Evolutionary conservation across 2,888 invertebrate species (phyloP).

Genomic region (Spicauda simplicius): DNA sequence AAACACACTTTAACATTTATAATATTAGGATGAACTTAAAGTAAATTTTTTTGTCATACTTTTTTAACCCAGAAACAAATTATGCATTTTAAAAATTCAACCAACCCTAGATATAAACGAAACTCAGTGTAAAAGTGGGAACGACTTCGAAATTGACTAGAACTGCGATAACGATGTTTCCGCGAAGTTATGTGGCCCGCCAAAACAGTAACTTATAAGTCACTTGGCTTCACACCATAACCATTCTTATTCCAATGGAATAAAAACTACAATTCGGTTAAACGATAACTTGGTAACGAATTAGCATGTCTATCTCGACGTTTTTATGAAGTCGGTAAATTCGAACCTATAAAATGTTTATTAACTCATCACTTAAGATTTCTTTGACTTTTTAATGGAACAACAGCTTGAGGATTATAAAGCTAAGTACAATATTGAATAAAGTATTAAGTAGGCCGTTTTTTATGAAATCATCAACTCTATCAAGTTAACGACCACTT

Average conservation of each 20-base stretch:
- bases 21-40: no score
- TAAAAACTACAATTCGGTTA: not conserved
- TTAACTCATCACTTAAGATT: not conserved
- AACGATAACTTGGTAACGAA: not conserved
- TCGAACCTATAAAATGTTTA: conserved; percentile 12
- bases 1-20: no score
- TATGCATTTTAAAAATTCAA: no score
- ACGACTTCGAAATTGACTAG: conserved; percentile 30
- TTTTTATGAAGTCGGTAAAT: conserved; percentile 28
- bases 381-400: not conserved
- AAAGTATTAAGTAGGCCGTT: no score
- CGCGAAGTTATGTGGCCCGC: conserved; percentile 23
- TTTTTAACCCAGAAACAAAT: no score
- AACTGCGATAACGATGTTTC: conserved; percentile 34
- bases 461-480: no score
- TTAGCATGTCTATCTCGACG: conserved; percentile 28
- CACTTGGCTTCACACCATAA: conserved; percentile 2
- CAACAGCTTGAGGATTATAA: not conserved
- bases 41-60: no score
- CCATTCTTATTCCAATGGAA: conserved; percentile 1
- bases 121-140: conserved; percentile 23
- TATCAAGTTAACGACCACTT: no score
- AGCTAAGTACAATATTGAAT: not conserved
- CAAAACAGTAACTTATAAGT: conserved; percentile 24
- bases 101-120: conserved; percentile 19